Base-by-base conservation (phyloP, 2,888 invertebrate genomes). In the Tetranychus truncatus region DNA sequence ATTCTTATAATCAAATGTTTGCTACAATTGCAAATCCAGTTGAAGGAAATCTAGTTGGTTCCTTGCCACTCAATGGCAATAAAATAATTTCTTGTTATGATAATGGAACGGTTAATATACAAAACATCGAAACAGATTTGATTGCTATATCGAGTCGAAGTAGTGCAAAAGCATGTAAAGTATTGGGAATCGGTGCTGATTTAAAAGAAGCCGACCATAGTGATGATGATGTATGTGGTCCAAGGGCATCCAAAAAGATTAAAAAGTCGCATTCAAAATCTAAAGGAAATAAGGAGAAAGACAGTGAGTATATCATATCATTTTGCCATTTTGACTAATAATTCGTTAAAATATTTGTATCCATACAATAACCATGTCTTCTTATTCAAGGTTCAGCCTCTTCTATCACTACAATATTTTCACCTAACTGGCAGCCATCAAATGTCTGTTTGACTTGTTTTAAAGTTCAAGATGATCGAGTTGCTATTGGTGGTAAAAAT, bases 401-500 rank as follows among this genome's bases (percentile, higher is more conserved):
- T 20, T 71, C 66, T 44, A 20, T 45, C 9, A 34, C 55, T 11
- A 73, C 34, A n/a, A 24, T 73, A 15, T 73, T 73, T 45, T 73
- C 73, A 65, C 73, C 73, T 6, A 73, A 73, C 15, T 73, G 66
- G 34, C 55, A 73, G 9, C 24, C 73, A 73, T 55, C 73, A 34
- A 73, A 65, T 45, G 45, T 45, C 11, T 72, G 45, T 18, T 45
- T 45, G 45, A 75, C 74, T 46, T 75, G 75, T 72, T 77, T 77
- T 45, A 72, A 76, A 74, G 74, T 75, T 5, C 11, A 34, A 65
- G 66, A 71, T 45, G 65, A 77, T 75, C 46, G 71, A 20, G 67
- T 77, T 65, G 77, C 77, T n/a, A 45, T 77, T 55, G 77, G 67
- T 34, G 77, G 77, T n/a, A 69, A 73, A n/a, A 77, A 77, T 74